These are phyloP conservation scores for Acropternis orthonyx DNA, from an alignment of 2,797 vertebrate genomes.

Conservation along the genomic window DNA sequence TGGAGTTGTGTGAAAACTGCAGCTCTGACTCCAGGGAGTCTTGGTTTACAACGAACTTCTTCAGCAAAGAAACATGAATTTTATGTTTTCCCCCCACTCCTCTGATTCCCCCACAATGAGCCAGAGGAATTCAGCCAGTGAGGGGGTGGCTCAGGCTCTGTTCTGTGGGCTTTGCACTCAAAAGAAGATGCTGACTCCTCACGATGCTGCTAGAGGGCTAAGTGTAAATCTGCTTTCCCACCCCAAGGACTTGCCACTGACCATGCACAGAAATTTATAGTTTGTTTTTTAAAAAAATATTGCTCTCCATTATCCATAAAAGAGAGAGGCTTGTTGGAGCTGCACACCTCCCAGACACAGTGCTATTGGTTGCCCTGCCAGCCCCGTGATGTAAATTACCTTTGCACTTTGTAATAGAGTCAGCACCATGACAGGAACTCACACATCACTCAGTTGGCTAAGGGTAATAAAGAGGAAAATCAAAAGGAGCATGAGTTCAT, in stretches of 20 bases:
- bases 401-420: conserved; percentile 79
- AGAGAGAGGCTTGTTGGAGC: conserved; percentile 41
- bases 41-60: conserved; percentile 22
- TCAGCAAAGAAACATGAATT: conserved; percentile 25
- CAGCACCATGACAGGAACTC: conserved; percentile 77
- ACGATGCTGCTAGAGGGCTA: not conserved
- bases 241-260: not conserved
- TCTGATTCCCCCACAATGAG: not conserved
- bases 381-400: conserved; percentile 65
- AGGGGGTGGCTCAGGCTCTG: not conserved
- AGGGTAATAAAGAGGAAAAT: conserved; percentile 76
- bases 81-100: not conserved
- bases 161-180: not conserved
- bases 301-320: conserved; percentile 41
- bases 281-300: conserved; percentile 41
- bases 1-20: conserved; percentile 11
- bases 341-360: not conserved
- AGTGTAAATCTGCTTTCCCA: conserved; percentile 26
- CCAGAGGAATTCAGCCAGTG: not conserved
- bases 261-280: conserved; percentile 40
- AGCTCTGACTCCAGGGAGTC: conserved; percentile 23
- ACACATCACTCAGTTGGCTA: conserved; percentile 75
- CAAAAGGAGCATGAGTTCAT: conserved; percentile 70
- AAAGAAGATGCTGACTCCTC: conserved; percentile 38
- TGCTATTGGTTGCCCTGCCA: conserved; percentile 48